Conservation (phyloP, 2,113 vertebrate genomes). For the Anguilla rostrata region DNA sequence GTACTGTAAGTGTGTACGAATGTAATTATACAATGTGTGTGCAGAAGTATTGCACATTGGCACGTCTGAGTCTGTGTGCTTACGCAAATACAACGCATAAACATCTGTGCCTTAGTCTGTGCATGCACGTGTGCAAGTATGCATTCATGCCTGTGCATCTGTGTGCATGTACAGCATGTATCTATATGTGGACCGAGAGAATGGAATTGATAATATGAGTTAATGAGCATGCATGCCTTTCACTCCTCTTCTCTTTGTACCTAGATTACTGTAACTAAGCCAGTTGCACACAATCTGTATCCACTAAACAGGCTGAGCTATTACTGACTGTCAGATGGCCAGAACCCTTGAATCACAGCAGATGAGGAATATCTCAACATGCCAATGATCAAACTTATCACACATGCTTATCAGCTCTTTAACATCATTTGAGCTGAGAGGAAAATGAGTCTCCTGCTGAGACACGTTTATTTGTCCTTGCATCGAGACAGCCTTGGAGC, state of each 20-base stretch:
- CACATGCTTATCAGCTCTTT: conserved; percentile 48
- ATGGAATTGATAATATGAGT: neutral
- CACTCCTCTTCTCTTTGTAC: conserved; percentile 30
- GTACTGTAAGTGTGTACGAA: no score
- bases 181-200: conserved; percentile 30
- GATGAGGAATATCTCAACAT: conserved; percentile 55
- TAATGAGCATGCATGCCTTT: conserved; percentile 29
- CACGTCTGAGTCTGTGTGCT: no score
- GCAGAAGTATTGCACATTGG: no score
- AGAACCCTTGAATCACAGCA: conserved; percentile 62
- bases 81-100: no score
- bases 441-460: neutral
- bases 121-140: neutral
- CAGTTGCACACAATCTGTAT: conserved; percentile 62
- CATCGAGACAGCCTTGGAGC: neutral
- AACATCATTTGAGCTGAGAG: neutral
- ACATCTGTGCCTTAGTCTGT: no score
- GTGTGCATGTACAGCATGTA: conserved; percentile 10
- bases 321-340: conserved; percentile 60
- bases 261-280: conserved; percentile 28
- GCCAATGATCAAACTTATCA: conserved; percentile 45
- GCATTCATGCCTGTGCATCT: neutral
- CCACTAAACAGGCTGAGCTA: conserved; percentile 40
- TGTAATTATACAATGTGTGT: no score
- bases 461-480: conserved; percentile 1